Percentiles rank a stretch among this genome's conserved stretches.
Conservation (phyloP, 2,888 invertebrate genomes). For the Calameuta idolon region DNA sequence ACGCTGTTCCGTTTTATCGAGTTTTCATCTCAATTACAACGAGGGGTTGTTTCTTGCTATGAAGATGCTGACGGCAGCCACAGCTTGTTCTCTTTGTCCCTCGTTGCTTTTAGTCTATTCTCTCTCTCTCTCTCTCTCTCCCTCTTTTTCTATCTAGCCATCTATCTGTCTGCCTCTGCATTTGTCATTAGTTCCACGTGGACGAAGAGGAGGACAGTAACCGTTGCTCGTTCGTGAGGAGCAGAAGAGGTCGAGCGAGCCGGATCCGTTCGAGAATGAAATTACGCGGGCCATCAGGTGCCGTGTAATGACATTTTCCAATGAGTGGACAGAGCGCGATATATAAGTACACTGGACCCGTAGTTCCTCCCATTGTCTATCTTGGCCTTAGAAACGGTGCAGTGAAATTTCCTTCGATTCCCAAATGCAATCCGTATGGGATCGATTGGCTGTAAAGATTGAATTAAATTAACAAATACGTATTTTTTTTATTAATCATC, state of each 20-base stretch:
- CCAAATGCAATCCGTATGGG: neutral
- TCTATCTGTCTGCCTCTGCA: conserved; percentile 14
- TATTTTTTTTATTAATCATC: neutral
- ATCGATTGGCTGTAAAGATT: neutral
- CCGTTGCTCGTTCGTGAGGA: conserved; percentile 26
- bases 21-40: conserved; percentile 19
- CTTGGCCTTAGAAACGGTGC: neutral
- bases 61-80: neutral
- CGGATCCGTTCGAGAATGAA: conserved; percentile 38
- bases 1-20: conserved; percentile 41
- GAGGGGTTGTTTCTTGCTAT: neutral
- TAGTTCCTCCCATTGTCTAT: neutral
- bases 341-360: neutral
- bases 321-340: conserved; percentile 32
- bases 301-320: conserved; percentile 55
- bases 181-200: conserved; percentile 56
- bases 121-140: conserved; percentile 12
- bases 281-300: conserved; percentile 48
- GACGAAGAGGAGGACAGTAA: conserved; percentile 34
- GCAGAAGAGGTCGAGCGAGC: conserved; percentile 10
- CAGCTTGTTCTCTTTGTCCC: neutral
- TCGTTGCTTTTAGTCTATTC: conserved; percentile 19
- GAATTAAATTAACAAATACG: neutral
- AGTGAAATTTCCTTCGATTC: neutral
- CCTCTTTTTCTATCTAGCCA: neutral